Evolutionary conservation across 2,113 vertebrate genomes (phyloP), one percentile per base, ranked within the genome.

Genomic region (Nothoprocta pentlandii): DNA sequence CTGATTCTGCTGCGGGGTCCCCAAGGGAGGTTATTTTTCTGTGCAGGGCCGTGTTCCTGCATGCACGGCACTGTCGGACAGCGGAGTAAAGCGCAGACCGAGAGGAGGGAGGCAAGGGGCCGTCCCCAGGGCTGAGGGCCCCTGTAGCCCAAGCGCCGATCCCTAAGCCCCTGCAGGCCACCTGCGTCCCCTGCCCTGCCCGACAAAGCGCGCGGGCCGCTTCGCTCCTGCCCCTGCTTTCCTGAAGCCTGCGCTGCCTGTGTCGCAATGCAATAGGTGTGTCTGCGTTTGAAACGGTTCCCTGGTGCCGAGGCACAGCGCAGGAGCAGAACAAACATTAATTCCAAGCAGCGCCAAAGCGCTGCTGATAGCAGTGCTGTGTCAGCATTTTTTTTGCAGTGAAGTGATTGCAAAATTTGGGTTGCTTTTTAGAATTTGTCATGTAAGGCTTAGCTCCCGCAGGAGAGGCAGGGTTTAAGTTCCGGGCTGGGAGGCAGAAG

Each of bases 391-490:
- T 90, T 95, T 95, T 91, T 69, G 92, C 77, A 22, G 92, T 94
- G 93, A 95, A 95, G 80, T 47, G 90, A 93, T 96, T 97, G 92
- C 96, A 93, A 92, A 94, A 96, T 94, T 95, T 95, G 86, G 34
- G 73, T 95, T 95, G 92, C 94, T 93, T 96, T 96, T 93, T 94
- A 95, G 95, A 90, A 94, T 95, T 95, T 96, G 95, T 88, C 93
- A 77, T 89, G 81, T 82, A 54, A 79, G 67, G 56, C 88, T 84
- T 64, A 70, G 83, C 23, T 97, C 94, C 94, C 77, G 79, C 95
- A 89, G 90, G 92, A 96, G 95, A 92, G 80, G 77, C 90, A 87
- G 16, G 93, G 90, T 96, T 97, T 95, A 59, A 92, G 46, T 93
- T 95, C 77, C 41, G 82, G 88, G 36, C 36, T 39, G 74, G 86